Percentiles rank a stretch among this genome's conserved stretches.
These are phyloP conservation scores for Sinocyclocheilus grahami DNA, from an alignment of 2,113 vertebrate species.

Conservation along the genomic window DNA sequence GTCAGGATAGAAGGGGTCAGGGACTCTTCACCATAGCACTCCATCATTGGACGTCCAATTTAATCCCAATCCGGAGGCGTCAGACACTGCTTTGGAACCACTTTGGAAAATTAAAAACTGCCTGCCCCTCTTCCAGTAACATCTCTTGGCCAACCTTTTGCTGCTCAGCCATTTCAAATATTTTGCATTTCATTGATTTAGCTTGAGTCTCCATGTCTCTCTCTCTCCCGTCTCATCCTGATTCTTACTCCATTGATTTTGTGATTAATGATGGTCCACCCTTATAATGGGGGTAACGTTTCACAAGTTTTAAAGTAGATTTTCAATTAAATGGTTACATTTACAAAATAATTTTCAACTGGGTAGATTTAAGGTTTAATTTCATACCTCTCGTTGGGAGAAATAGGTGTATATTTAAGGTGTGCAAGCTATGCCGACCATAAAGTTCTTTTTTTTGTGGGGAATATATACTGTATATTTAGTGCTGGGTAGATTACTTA, in stretches of 20 bases:
- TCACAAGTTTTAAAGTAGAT: neutral
- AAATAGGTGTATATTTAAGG: neutral
- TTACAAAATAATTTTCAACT: neutral
- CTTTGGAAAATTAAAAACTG: slow-evolving; percentile 66
- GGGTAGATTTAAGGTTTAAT: neutral
- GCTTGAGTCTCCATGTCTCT: slow-evolving; percentile 30
- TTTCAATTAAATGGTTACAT: neutral
- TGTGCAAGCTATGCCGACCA: neutral
- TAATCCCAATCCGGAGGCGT: slow-evolving; percentile 63
- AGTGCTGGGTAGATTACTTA: too few species aligned
- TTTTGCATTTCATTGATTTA: slow-evolving; percentile 61
- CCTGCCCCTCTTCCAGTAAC: slow-evolving; percentile 41
- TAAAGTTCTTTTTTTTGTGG: neutral
- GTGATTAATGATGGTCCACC: slow-evolving; percentile 45
- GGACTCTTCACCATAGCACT: slow-evolving; percentile 57
- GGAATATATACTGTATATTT: too few species aligned
- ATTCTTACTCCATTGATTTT: slow-evolving; percentile 57
- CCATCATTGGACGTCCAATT: slow-evolving; percentile 56
- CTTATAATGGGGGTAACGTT: slow-evolving; percentile 6
- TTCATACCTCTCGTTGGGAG: neutral
- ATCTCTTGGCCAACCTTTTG: slow-evolving; percentile 24
- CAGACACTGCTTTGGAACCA: slow-evolving; percentile 57
- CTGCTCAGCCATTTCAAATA: slow-evolving; percentile 47
- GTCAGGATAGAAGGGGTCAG: slow-evolving; percentile 53
- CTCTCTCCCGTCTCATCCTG: slow-evolving; percentile 20